Evolutionary conservation across 2,113 vertebrate species (phyloP), one percentile per base, ranked within the genome.

Genomic region (Dipodomys spectabilis): DNA sequence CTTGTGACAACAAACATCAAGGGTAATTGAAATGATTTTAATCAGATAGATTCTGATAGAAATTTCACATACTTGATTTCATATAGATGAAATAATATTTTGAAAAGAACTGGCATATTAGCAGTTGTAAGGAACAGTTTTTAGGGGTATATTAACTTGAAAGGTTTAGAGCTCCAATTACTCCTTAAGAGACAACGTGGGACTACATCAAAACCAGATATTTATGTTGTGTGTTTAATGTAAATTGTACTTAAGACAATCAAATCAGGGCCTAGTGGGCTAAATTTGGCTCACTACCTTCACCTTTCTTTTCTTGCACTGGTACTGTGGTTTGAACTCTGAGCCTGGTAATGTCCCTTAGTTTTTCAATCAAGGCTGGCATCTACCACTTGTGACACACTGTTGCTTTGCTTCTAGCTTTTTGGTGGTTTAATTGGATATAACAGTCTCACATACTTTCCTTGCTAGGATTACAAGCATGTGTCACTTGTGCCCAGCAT

Each of bases 21-120:
- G 32, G 82, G 22, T 57, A 60, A 62, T 13, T 74, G 16, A 28
- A 39, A 45, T 74, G 27, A 71, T 74, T 95, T 91, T 89, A 88
- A 84, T 77, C 23, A 84, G 69, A n/a, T 77, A 93, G 82, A 30
- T 88, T 85, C 53, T 44, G 84, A 84, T 77, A 22, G 57, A 83
- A 86, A 23, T 85, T 83, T 23, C 35, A 84, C 25, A 74, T 7
- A 16, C 25, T 77, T 80, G 27, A 68, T 68, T 93, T 86, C 60
- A 80, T 49, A 18, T 71, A 90, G 81, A 74, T 77, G 9, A 74
- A 73, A 67, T 32, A 49, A 23, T 91, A 10, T 74, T 64, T 49
- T 93, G 67, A 93, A 91, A 85, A 82, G 57, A 90, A 27, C 2
- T 90, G 65, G 16, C 49, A 74, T 71, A 83, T 25, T 13, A 90